Conservation (phyloP, 1,140 invertebrate genomes). For the Dinoponera quadriceps region DNA sequence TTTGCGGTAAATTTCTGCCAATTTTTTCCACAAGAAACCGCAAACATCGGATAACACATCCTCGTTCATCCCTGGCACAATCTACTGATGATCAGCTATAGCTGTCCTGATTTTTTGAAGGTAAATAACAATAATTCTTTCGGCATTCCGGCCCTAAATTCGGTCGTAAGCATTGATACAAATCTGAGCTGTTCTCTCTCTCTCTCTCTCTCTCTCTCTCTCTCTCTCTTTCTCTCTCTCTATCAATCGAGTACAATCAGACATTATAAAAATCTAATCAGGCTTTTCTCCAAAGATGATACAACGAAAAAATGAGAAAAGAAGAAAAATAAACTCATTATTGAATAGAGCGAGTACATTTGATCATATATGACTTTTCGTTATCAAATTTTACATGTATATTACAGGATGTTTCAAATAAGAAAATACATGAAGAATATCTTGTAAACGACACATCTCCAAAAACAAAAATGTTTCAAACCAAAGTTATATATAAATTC, state of each 20-base stretch:
- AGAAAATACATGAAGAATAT: too few relatives aligned
- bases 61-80: too few relatives aligned
- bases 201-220: not conserved
- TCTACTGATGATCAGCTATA: slow-evolving; percentile 3
- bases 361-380: slow-evolving; percentile 62
- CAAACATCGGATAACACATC: too few relatives aligned
- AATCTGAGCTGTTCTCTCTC: slow-evolving; percentile 73
- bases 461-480: too few relatives aligned
- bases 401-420: too few relatives aligned
- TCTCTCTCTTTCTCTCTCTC: slow-evolving; percentile 41
- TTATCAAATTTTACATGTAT: slow-evolving; percentile 70
- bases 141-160: slow-evolving; percentile 64
- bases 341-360: slow-evolving; percentile 74
- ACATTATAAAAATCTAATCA: slow-evolving; percentile 81
- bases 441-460: too few relatives aligned
- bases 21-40: too few relatives aligned
- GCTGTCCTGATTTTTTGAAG: slow-evolving; percentile 57
- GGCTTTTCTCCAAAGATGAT: slow-evolving; percentile 75
- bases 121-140: slow-evolving; percentile 57
- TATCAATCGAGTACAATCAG: slow-evolving; percentile 69
- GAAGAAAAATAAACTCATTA: slow-evolving; percentile 71
- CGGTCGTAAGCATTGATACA: slow-evolving; percentile 63
- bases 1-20: too few relatives aligned
- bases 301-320: slow-evolving; percentile 54
- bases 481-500: too few relatives aligned